Conservation (phyloP, 2,113 vertebrate genomes). For the Albula goreensis region DNA sequence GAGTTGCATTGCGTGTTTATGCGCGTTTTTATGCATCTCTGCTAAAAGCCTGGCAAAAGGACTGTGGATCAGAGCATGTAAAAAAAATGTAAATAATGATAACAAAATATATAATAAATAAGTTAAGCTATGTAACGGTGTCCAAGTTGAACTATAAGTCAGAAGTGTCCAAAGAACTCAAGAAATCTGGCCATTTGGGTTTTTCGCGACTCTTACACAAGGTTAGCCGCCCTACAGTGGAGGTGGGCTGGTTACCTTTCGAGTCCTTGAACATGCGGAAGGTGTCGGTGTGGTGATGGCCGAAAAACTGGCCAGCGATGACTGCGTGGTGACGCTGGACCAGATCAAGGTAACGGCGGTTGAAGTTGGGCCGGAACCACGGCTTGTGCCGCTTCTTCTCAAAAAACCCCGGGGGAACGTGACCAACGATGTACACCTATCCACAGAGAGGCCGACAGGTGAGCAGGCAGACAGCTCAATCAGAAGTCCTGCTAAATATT, state of each 20-base stretch:
- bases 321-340: slow-evolving; percentile 77
- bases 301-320: slow-evolving; percentile 89
- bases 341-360: slow-evolving; percentile 73
- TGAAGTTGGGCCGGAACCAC: slow-evolving; percentile 83
- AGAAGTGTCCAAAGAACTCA: too few species aligned
- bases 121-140: too few species aligned
- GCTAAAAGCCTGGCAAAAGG: too few species aligned
- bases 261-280: slow-evolving; percentile 87
- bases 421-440: slow-evolving; percentile 89
- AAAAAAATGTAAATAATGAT: too few species aligned
- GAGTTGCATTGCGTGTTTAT: too few species aligned
- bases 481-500: too few species aligned
- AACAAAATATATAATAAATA: too few species aligned
- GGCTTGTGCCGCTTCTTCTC: slow-evolving; percentile 84
- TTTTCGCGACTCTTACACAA: too few species aligned
- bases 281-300: slow-evolving; percentile 91
- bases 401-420: slow-evolving; percentile 89
- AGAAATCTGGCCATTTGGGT: too few species aligned
- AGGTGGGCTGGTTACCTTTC: slow-evolving; percentile 61
- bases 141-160: too few species aligned
- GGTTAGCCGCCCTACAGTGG: background rate
- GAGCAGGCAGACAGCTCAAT: background rate
- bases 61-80: too few species aligned
- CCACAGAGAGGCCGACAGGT: background rate
- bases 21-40: too few species aligned